These are phyloP conservation scores for Gavia stellata DNA, from an alignment of 2,113 vertebrate species.

Conservation along the genomic window DNA sequence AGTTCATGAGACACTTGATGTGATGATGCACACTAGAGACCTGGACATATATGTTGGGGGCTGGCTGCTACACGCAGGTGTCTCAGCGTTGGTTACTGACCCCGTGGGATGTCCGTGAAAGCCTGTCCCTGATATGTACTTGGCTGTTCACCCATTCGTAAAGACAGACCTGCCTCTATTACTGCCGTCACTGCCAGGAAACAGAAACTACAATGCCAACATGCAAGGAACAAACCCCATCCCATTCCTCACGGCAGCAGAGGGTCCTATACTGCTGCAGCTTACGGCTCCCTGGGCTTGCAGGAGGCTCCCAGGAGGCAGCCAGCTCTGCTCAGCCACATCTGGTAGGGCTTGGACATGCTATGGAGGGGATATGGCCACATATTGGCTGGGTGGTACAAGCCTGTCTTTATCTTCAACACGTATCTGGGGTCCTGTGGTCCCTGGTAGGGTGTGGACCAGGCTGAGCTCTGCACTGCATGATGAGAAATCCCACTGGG, in stretches of 20 bases:
- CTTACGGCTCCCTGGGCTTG: background rate
- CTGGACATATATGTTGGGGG: background rate
- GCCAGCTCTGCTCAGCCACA: background rate
- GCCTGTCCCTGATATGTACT: background rate
- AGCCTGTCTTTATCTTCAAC: background rate
- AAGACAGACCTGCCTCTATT: background rate
- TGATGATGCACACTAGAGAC: background rate
- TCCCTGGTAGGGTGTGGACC: background rate
- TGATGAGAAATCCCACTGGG: background rate
- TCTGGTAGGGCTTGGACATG: background rate
- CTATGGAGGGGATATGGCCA: background rate
- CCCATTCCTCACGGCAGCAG: background rate
- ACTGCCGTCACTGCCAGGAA: background rate
- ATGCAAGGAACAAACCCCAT: background rate
- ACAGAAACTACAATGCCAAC: fast-evolving
- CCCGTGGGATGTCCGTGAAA: background rate
- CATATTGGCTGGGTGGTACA: background rate
- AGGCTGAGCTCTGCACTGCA: background rate
- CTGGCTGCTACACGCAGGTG: background rate
- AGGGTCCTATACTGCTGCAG: background rate
- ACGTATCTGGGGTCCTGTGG: no score
- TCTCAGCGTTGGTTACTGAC: background rate
- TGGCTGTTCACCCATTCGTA: background rate
- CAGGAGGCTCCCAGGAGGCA: background rate
- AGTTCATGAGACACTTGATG: background rate